Evolutionary conservation across 2,113 vertebrate species (phyloP).

Genomic region (Eupsittula cactorum): DNA sequence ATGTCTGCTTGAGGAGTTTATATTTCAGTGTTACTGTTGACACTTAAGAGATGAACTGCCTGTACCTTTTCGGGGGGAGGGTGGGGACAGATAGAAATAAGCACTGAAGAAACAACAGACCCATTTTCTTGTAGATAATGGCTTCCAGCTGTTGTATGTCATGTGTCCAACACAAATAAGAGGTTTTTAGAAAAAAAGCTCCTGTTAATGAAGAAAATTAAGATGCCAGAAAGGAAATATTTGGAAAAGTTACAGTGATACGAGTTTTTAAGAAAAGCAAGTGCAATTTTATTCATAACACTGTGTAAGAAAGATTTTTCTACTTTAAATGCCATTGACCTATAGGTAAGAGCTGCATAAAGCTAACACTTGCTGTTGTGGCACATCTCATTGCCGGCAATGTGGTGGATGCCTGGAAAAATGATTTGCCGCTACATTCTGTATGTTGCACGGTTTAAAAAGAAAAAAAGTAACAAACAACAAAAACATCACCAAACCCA

Average conservation of each 20-base stretch:
- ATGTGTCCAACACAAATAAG: background rate
- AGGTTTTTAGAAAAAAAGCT: constrained; percentile 27
- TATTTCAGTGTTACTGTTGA: constrained; percentile 65
- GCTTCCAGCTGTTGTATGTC: background rate
- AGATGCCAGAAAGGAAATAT: constrained; percentile 37
- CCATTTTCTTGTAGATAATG: constrained; percentile 42
- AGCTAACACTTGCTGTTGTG: constrained; percentile 62
- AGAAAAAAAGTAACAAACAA: background rate
- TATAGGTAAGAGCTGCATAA: constrained; percentile 66
- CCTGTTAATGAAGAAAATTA: constrained; percentile 26
- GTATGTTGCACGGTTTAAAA: constrained; percentile 14
- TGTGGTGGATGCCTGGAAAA: constrained; percentile 73
- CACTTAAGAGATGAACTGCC: constrained; percentile 64
- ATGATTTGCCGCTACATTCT: constrained; percentile 58
- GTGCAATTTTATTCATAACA: constrained; percentile 83
- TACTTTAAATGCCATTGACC: constrained; percentile 79
- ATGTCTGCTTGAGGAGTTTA: constrained; percentile 70
- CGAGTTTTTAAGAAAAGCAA: constrained; percentile 76
- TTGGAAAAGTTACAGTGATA: constrained; percentile 71
- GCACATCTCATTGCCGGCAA: constrained; percentile 82
- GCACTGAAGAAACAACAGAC: constrained; percentile 45
- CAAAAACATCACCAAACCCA: background rate
- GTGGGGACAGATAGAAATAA: constrained; percentile 41
- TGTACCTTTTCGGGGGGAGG: constrained; percentile 50
- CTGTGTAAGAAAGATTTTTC: constrained; percentile 79